Conservation (phyloP, 1,140 invertebrate species). For the Chlorops oryzae region DNA sequence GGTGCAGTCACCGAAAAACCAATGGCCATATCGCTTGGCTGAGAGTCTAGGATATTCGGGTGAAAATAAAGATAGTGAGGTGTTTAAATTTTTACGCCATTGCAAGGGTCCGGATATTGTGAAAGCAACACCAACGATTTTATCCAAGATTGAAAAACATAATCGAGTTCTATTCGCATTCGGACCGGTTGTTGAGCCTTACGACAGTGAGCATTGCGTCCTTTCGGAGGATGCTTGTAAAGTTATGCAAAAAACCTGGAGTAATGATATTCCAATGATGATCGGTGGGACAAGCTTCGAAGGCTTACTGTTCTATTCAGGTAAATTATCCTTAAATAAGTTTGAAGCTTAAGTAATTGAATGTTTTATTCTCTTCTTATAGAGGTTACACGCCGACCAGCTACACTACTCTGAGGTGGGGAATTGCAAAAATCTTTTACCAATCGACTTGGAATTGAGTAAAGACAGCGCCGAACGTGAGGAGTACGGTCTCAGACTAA, state of each 20-base stretch:
- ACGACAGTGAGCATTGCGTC: conserved; percentile 31
- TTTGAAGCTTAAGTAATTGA: not conserved
- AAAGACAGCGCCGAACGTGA: conserved; percentile 19
- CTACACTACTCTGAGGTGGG: conserved; percentile 36
- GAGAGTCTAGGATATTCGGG: conserved; percentile 34
- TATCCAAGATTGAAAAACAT: conserved; percentile 40
- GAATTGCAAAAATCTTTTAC: conserved; percentile 31
- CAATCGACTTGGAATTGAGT: conserved; percentile 22
- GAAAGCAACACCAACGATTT: conserved; percentile 24
- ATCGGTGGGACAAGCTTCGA: conserved; percentile 47
- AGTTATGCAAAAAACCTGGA: conserved; percentile 32
- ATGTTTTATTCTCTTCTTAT: not conserved
- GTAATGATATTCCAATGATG: conserved; percentile 47
- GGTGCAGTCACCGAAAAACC: conserved; percentile 29
- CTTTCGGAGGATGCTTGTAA: conserved; percentile 22
- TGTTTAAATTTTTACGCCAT: conserved; percentile 25
- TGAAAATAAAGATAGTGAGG: conserved; percentile 22
- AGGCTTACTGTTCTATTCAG: conserved; percentile 39
- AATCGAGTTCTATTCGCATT: conserved; percentile 35
- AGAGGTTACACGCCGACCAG: conserved; percentile 36
- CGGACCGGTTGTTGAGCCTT: conserved; percentile 37
- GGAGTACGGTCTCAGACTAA: conserved; percentile 28
- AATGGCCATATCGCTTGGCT: conserved; percentile 35
- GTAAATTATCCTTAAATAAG: conserved; percentile 16
- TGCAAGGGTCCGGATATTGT: conserved; percentile 31